Base-by-base conservation (phyloP, 1,140 invertebrate genomes). In the Colletes gigas region DNA sequence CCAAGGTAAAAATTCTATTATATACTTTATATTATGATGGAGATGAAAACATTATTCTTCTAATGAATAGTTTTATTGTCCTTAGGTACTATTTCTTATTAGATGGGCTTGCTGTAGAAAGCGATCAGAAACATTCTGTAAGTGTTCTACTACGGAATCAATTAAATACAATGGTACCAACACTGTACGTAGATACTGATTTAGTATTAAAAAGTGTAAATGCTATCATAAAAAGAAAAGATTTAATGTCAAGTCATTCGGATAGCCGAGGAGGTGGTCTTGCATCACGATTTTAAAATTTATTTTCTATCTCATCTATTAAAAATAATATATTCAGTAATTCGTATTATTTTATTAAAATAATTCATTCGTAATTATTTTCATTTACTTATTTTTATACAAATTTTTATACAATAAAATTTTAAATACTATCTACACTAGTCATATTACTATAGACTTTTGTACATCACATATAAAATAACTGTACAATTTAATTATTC, bases 221-320 rank as follows among this genome's bases (percentile, higher is more conserved):
- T 88, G 89, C 92, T 39, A 90, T 95, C 69, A 90, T 93, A 73
- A 94, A 94, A 87, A 77, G 88, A n/a, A 90, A 87, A 75, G 93
- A 94, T 87, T 85, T 74, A 47, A 88, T 94, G 70, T 88, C 88
- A 21, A 92, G 91, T 80, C 95, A 96, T 90, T 95, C 95, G 1
- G 95, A 96, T 87, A 95, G 95, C 87, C 92, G 95, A 89, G 95
- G 95, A 62, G 95, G 94, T 47, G 95, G 95, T 30, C 92, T 95
- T 78, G 94, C 95, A 47, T 95, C 94, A 66, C 93, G 95, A 84
- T 96, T 95, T 92, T 95, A 91, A 69, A 21, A 62, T 59, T 69
- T 63, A 44, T 76, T 82, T 59, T 73, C 71, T 60, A 19, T 30
- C 21, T 65, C 14, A 54, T 44, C 21, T 54, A 62, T 52, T 50